Evolutionary conservation across 2,113 vertebrate genomes (phyloP).

Genomic region (Picathartes gymnocephalus): DNA sequence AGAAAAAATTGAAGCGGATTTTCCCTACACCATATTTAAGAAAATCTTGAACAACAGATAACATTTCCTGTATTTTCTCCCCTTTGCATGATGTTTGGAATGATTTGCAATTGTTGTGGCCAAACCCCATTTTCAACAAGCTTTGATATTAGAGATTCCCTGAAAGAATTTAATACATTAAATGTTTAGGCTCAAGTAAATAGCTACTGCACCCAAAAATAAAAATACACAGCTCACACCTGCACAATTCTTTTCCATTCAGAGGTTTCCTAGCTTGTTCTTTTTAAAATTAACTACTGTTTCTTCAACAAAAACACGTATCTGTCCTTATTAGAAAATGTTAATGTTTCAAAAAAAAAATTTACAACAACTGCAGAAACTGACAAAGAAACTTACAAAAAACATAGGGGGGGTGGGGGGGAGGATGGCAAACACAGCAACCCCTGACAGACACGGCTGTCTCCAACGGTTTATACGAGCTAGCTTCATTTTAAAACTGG

Average conservation of each 20-base stretch:
- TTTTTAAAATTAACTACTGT: neutral
- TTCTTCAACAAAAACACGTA: neutral
- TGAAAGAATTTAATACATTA: neutral
- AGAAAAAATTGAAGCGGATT: neutral
- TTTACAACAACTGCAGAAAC: neutral
- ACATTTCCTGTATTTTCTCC: neutral
- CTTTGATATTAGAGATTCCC: neutral
- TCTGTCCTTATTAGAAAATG: neutral
- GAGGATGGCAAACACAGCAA: neutral
- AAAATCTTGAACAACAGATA: neutral
- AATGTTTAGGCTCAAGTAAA: neutral
- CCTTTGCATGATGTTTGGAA: neutral
- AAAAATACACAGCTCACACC: neutral
- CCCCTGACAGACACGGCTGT: neutral
- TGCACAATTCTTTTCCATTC: neutral
- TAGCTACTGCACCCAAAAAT: neutral
- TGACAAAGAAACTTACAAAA: neutral
- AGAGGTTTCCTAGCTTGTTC: neutral
- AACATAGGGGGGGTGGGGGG: rapidly evolving
- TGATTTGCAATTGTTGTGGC: neutral
- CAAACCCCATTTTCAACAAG: neutral
- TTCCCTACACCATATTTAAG: neutral
- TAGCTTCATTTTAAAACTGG: neutral
- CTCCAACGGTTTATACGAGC: neutral
- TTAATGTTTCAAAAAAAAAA: neutral